Evolutionary conservation across 2,113 vertebrate genomes (phyloP), one percentile per base, ranked within the genome.

Genomic region (Indri indri): DNA sequence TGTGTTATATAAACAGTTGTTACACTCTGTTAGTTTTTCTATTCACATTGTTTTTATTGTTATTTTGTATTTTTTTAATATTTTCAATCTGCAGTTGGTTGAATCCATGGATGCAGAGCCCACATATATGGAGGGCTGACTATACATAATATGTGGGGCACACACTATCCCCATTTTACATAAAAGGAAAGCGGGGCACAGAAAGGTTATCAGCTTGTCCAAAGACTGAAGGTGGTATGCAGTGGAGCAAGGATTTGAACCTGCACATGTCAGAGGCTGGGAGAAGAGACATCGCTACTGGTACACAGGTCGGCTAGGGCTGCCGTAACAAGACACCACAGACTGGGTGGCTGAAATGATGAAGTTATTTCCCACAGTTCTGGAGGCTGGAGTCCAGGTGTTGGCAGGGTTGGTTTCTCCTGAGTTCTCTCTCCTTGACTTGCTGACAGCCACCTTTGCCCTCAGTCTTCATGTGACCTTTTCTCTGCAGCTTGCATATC

Each of bases 331-430:
- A 65, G 66, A 66, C 5, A 11, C 8, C 37, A n/a, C 17, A 65
- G 27, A 13, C 27, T 0, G 1, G 0, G 25, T 0, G 52, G n/a
- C 52, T 18, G 8, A 6, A 45, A 52, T 25, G 1, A 50, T 0
- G 16, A 18, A 59, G 18, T 13, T 25, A 8, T 23, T 86, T 94
- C 85, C 54, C 45, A 47, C 10, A 30, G 13, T 14, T 59, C 65
- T 93, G 42, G 25, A 82, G 27, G 9, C 76, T 25, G 8, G 10
- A 50, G 52, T 11, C 37, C 20, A 18, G 4, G 50, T 34, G 3
- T 10, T 13, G 57, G 88, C 47, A 71, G 47, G 40, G n/a, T 23
- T 34, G 61, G n/a, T 11, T 68, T 32, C 42, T 84, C 85, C 94
- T 6, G 22, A 68, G 73, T 32, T 34, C 90, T 65, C 65, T 59